Evolutionary conservation across 2,888 invertebrate genomes (phyloP), one percentile per base, ranked within the genome.

Genomic region (Acanthosepion pharaonis): DNA sequence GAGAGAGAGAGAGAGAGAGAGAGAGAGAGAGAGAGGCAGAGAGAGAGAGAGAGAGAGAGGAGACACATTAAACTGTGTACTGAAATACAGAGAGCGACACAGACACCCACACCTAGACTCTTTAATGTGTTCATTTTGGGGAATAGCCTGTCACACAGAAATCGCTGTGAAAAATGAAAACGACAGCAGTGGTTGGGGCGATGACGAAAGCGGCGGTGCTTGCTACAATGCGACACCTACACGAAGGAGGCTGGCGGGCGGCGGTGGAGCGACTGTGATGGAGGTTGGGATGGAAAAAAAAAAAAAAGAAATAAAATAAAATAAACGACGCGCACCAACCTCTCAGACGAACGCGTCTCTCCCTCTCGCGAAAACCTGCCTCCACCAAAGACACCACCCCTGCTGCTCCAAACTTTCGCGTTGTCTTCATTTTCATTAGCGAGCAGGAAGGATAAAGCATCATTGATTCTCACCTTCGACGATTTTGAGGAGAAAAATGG

Each of bases 401-500:
- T 8, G n/a, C 78, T 8, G 0, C n/a, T n/a, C 0, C 78, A 8
- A 11, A n/a, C 78, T 33, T 78, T 78, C n/a, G 33, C 78, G 78
- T 15, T 78, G 78, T 78, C 78, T 33, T 78, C 78, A 78, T 78
- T 78, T 78, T 78, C 78, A 78, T 78, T 78, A n/a, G 78, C 78
- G 15, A 78, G n/a, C 78, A 78, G 78, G 78, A 78, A 78, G 78
- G n/a, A 78, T 78, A 33, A 78, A 78, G n/a, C 9, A 11, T 78
- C 78, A 78, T 78, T 33, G 33, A 78, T 33, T 78, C 33, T n/a
- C 78, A 78, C 78, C 78, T 78, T n/a, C 9, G 78, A 78, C 78
- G 78, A n/a, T n/a, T 78, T 78, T 15, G 33, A 78, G 78, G 33
- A 33, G 78, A n/a, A 33, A 33, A n/a, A 78, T 33, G 78, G 15